Evolutionary conservation across 1,140 invertebrate species (phyloP).

Genomic region (Spodoptera litura): DNA sequence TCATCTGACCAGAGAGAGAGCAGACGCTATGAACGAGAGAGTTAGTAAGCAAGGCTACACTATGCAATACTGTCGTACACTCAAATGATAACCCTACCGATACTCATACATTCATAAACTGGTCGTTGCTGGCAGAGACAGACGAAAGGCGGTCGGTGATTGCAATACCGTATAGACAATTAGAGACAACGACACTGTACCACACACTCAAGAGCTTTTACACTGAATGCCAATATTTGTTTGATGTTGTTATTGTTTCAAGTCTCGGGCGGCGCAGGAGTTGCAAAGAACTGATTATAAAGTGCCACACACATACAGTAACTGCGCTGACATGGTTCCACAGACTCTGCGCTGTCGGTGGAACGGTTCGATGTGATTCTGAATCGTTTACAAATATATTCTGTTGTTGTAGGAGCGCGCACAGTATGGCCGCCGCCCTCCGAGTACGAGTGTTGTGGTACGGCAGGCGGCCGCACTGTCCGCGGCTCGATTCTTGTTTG

Average conservation of each 20-base stretch:
- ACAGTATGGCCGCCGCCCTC: neutral
- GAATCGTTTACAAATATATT: conserved; percentile 41
- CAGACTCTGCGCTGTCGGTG: conserved; percentile 51
- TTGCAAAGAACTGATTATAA: conserved; percentile 61
- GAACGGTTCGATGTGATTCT: conserved; percentile 43
- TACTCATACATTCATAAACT: conserved; percentile 16
- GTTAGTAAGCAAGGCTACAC: too few relatives aligned
- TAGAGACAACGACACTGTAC: conserved; percentile 67
- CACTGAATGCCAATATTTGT: conserved; percentile 60
- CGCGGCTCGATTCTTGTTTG: conserved; percentile 40
- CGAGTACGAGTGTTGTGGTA: conserved; percentile 36
- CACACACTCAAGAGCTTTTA: conserved; percentile 70
- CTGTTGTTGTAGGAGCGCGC: neutral
- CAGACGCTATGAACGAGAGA: neutral
- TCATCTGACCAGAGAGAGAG: conserved; percentile 18
- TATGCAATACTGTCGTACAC: too few relatives aligned
- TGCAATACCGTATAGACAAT: conserved; percentile 45
- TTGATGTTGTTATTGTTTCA: conserved; percentile 31
- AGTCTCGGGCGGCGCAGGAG: conserved; percentile 48
- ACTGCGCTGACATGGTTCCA: conserved; percentile 43
- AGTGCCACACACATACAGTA: conserved; percentile 60
- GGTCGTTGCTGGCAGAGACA: conserved; percentile 1
- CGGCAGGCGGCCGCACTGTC: neutral
- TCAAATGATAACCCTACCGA: conserved; percentile 23
- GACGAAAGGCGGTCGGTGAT: conserved; percentile 34